phyloP scores from a whole-genome alignment of 2,888 invertebrate genomes.

The Drosophila nr. fundita region DNA sequence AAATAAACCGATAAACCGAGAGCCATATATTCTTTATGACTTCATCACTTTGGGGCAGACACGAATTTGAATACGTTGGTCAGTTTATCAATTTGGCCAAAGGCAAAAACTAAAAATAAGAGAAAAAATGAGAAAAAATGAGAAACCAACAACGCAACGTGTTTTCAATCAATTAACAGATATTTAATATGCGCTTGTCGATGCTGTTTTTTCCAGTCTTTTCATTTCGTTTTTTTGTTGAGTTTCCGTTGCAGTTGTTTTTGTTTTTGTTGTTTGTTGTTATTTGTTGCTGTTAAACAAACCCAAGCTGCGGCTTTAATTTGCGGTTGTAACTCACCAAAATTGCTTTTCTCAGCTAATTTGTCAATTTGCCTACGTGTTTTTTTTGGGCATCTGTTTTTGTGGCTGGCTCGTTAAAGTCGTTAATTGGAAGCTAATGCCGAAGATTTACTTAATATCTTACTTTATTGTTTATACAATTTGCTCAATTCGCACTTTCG shows the following conservation, averaged over 20 bases:
- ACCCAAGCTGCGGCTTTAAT: conserved; percentile 23
- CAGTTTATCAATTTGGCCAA: conserved; percentile 50
- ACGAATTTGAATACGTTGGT: conserved; percentile 64
- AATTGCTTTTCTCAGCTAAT: conserved; percentile 63
- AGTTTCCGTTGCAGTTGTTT: conserved; percentile 45
- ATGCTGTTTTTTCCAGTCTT: conserved; percentile 7
- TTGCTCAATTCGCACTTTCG: conserved; percentile 36
- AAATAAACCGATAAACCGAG: conserved; percentile 32
- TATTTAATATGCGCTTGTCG: conserved; percentile 33
- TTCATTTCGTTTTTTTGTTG: conserved; percentile 18
- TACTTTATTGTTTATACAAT: conserved; percentile 58
- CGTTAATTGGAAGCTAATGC: conserved; percentile 63
- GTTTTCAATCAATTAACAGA: conserved; percentile 74
- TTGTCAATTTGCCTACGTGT: conserved; percentile 73
- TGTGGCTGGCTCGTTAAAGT: conserved; percentile 55
- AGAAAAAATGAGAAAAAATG: conserved; percentile 1
- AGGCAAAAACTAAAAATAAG: background rate
- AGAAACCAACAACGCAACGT: conserved; percentile 52
- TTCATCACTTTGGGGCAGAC: conserved; percentile 62
- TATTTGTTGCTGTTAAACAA: conserved; percentile 23
- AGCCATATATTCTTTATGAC: conserved; percentile 78
- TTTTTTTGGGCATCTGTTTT: conserved; percentile 10
- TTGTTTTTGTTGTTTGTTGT: conserved; percentile 14
- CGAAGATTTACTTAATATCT: conserved; percentile 61
- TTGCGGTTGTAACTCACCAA: conserved; percentile 65